Evolutionary conservation across 2,113 vertebrate genomes (phyloP).

Genomic region (Labrus mixtus): DNA sequence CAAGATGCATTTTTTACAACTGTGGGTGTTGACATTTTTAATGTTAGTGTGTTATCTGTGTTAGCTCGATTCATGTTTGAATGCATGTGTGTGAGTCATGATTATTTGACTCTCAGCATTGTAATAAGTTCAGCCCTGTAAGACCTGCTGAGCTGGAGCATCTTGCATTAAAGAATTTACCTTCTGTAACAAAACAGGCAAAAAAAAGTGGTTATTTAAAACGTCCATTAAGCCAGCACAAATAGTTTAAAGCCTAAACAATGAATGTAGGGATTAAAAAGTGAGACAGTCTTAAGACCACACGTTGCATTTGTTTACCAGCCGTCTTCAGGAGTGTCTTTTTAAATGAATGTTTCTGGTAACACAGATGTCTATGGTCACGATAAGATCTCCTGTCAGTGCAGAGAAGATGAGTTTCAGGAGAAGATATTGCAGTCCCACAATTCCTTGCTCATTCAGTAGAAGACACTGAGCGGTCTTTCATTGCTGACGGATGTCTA

Average conservation of each 20-base stretch:
- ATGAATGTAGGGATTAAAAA: neutral
- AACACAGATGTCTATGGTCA: constrained; percentile 8
- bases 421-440: constrained; percentile 4
- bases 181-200: neutral
- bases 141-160: constrained; percentile 17
- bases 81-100: too few species aligned
- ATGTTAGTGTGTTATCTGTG: too few species aligned
- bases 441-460: neutral
- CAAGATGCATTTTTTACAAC: too few species aligned
- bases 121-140: neutral
- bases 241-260: constrained; percentile 5
- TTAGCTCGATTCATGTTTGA: too few species aligned
- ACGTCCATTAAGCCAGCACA: neutral
- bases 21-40: too few species aligned
- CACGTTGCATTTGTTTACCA: constrained; percentile 17
- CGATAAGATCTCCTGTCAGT: constrained; percentile 23
- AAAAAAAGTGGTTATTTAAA: neutral
- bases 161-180: neutral
- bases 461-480: constrained; percentile 4
- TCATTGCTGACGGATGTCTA: neutral
- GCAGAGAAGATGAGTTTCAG: constrained; percentile 15
- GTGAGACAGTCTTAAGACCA: neutral
- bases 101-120: too few species aligned
- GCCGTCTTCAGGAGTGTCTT: neutral
- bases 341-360: constrained; percentile 8